Evolutionary conservation across 2,113 vertebrate genomes (phyloP), one percentile per base, ranked within the genome.

Genomic region (Manacus vitellinus): DNA sequence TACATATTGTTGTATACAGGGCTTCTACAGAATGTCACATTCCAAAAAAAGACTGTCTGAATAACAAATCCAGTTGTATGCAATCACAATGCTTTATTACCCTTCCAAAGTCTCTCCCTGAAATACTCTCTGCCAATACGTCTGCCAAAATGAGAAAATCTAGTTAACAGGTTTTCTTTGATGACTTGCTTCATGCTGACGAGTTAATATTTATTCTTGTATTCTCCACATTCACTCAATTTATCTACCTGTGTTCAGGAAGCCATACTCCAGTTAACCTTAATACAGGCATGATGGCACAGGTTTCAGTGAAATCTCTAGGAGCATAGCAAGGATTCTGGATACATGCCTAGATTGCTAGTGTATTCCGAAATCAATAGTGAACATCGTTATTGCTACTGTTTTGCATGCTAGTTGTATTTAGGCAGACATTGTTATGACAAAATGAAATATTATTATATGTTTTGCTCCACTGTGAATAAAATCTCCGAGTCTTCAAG

Each of bases 41-140:
- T 49, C 33, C 17, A 74, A 80, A 63, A 88, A 87, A 66, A 80
- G 21, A 16, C 24, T 82, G 25, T 37, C 22, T 82, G 44, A 95
- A 88, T 54, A 89, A 84, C 49, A 81, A 56, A 92, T 84, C 35
- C 83, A 96, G 76, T 65, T 96, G 83, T 65, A 71, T 33, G 30
- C 9, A 95, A 67, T 78, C 73, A 75, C 20, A 63, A 4, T 74
- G 24, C 39, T 56, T 87, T 86, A 85, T 54, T 82, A 72, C 14
- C 44, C 20, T 78, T 56, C 39, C 25, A 74, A 83, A 9, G 13
- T 76, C 58, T 72, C 54, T 74, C 63, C 52, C 72, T 2, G 1
- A 92, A 95, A 85, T 25, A 67, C 0, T 88, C 23, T 89, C 51
- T 77, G 75, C 63, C 82, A 94, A 67, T 21, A 58, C 15, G 7